Base-by-base conservation (phyloP, 2,797 vertebrate genomes). In the Tinamus major region DNA sequence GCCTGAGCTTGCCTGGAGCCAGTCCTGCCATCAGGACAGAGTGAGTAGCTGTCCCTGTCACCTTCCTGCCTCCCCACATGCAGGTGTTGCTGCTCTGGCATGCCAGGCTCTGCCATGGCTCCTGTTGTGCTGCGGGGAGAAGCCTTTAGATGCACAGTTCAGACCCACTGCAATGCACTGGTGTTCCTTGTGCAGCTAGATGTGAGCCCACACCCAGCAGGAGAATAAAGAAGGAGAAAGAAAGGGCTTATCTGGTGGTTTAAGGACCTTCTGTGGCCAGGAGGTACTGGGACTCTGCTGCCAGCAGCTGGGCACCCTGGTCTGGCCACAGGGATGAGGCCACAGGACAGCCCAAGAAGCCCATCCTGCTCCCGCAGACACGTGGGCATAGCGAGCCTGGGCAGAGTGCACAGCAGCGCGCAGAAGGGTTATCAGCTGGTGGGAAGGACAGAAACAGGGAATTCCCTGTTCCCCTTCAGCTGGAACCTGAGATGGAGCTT, bases 161-260 rank as follows among this genome's bases (percentile, higher is more conserved):
- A 8, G 49, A 62, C 23, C 44, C 31, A 0, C 0, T 1, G 0
- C 2, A 63, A 10, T 33, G 5, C 8, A 58, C 77, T 37, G 29
- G 24, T 48, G 90, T 84, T 74, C 33, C 62, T 62, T 2, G 0
- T 29, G 48, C 7, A 9, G 62, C n/a, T 42, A 62, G 53, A 70
- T 39, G n/a, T 49, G 51, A 16, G 20, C 27, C 41, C 19, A 33
- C 39, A 58, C 61, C 48, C 27, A 20, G 53, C 17, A 77, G 59
- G 31, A 44, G 78, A n/a, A 85, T 39, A 26, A 65, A 31, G 48
- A 89, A 24, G 2, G 19, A 16, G 33, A 75, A 26, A 7, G 79
- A 39, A 44, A 86, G 14, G 31, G 10, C 1, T 85, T 33, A 4
- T n/a, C 20, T 37, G 15, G 15, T 56, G 51, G 11, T 37, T 4